Conservation (phyloP, 2,113 vertebrate species). For the Archocentrus centrarchus region DNA sequence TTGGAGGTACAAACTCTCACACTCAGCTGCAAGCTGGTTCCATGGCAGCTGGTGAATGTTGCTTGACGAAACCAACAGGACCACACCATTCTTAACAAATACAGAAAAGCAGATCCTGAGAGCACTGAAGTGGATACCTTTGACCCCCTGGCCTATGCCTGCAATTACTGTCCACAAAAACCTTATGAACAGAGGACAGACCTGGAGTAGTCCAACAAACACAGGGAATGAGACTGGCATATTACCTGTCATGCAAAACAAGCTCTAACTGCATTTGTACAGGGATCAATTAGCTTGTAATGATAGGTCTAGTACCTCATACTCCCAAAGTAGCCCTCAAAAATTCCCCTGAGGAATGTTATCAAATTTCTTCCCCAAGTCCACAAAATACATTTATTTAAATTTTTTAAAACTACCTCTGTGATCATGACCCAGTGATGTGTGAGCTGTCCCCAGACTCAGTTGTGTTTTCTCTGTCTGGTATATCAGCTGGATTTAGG, state of each 20-base stretch:
- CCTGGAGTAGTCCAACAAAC: neutral
- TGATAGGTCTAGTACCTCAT: too few species aligned
- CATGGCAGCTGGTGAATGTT: neutral
- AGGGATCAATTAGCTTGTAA: too few species aligned
- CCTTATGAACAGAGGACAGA: neutral
- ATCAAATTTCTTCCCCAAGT: neutral
- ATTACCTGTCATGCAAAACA: too few species aligned
- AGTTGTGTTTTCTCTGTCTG: neutral
- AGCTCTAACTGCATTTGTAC: too few species aligned
- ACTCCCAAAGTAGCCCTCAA: too few species aligned
- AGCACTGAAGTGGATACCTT: too few species aligned
- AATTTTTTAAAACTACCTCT: neutral
- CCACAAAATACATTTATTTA: too few species aligned
- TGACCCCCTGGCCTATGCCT: too few species aligned
- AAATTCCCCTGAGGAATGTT: too few species aligned
- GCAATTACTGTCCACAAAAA: neutral
- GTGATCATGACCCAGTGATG: neutral
- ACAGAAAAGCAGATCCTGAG: too few species aligned
- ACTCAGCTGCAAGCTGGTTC: neutral
- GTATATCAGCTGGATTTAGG: neutral
- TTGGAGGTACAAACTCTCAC: neutral
- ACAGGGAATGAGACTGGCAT: too few species aligned
- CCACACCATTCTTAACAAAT: neutral
- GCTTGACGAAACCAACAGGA: neutral
- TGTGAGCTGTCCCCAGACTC: neutral